Evolutionary conservation across 2,113 vertebrate species (phyloP).

Genomic region (Ivindomyrus marchei): DNA sequence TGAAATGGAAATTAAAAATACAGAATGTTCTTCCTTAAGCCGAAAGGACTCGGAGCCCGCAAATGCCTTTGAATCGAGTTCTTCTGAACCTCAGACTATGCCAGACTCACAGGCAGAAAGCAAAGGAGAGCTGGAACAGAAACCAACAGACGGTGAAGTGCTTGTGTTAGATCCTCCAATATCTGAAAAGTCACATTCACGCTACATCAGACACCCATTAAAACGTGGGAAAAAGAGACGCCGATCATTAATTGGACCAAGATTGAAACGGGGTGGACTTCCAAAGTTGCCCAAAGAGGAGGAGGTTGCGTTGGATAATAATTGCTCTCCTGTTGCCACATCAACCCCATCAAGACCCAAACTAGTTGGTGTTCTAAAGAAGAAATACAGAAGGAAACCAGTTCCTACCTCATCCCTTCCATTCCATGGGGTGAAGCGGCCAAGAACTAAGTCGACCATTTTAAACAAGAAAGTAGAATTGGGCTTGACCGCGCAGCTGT

Average conservation of each 20-base stretch:
- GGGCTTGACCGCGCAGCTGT: slow-evolving; percentile 44
- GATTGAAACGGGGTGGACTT: slow-evolving; percentile 51
- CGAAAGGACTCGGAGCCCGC: slow-evolving; percentile 34
- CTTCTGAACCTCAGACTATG: slow-evolving; percentile 28
- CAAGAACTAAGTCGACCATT: slow-evolving; percentile 38
- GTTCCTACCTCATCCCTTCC: slow-evolving; percentile 37
- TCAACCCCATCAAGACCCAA: slow-evolving; percentile 33
- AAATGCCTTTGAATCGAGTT: slow-evolving; percentile 16
- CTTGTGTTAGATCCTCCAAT: slow-evolving; percentile 42
- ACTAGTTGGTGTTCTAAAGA: slow-evolving; percentile 55
- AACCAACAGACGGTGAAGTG: slow-evolving; percentile 42
- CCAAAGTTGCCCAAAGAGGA: slow-evolving; percentile 32
- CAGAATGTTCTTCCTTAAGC: slow-evolving; percentile 25
- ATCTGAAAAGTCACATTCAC: slow-evolving; percentile 24
- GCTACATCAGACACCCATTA: slow-evolving; percentile 25
- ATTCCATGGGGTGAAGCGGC: slow-evolving; percentile 43
- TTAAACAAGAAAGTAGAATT: slow-evolving; percentile 58
- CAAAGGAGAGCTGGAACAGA: slow-evolving; percentile 49
- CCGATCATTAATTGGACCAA: slow-evolving; percentile 55
- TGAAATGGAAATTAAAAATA: slow-evolving; percentile 11
- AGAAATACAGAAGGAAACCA: slow-evolving; percentile 49
- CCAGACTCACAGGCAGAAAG: slow-evolving; percentile 33
- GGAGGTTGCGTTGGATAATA: slow-evolving; percentile 21
- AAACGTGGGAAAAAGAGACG: slow-evolving; percentile 57
- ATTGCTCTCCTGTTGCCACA: slow-evolving; percentile 17